Base-by-base conservation (phyloP, 2,797 vertebrate genomes). In the Avahi laniger region DNA sequence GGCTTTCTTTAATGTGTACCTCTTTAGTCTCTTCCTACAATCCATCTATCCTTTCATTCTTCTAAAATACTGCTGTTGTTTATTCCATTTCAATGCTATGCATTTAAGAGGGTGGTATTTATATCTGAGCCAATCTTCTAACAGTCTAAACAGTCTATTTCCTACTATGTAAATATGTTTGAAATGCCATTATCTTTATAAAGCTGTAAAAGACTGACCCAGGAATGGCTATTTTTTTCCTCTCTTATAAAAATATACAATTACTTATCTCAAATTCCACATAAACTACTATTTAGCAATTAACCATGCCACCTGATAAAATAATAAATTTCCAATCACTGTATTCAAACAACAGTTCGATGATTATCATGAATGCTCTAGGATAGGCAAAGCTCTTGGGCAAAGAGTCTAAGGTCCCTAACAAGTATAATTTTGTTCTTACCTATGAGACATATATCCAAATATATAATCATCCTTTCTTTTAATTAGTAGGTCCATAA, bases 111-210 rank as follows among this genome's bases (percentile, higher is more conserved):
- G 79, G 41, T 72, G 48, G 33, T 54, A 81, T 59, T 65, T 46
- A 48, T n/a, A 75, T 76, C 46, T 50, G 38, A 91, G 33, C 9
- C 76, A 91, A 75, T 48, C 41, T 83, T 72, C 24, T 88, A 35
- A 89, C 0, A 94, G 81, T 83, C 22, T 17, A 65, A 93, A 70
- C n/a, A 69, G n/a, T 38, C 69, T 70, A 12, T 86, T 87, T 93
- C 93, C 61, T 89, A 50, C 73, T 85, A 65, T 12, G 63, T 76
- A 89, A 85, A 70, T 67, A 82, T 15, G 13, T 67, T 80, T 94
- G 26, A 79, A 83, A 84, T 75, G 7, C 18, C 13, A 95, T 48
- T 84, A 89, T 76, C 41, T 96, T 95, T 89, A 86, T n/a, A 88
- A 82, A 89, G 20, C 20, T 22, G 2, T 46, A 75, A 76, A 95